Evolutionary conservation across 2,888 invertebrate genomes (phyloP).

Genomic region (Drosophila macrospina): DNA sequence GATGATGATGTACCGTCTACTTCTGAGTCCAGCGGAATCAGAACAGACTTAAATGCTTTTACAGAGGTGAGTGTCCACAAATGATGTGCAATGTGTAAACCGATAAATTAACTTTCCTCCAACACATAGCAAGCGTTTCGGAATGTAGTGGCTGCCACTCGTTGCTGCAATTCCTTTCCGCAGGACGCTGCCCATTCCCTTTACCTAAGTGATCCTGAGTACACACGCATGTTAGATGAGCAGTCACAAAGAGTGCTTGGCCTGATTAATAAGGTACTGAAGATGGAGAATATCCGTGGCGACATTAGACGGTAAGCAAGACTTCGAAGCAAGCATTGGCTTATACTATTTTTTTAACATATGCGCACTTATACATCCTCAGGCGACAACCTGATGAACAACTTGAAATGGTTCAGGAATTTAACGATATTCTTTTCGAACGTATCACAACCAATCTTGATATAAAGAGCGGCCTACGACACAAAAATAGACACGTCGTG

Average conservation of each 20-base stretch:
- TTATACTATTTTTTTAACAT: background rate
- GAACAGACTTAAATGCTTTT: conserved; percentile 67
- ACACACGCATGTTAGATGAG: conserved; percentile 88
- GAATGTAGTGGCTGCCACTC: conserved; percentile 89
- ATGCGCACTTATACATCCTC: background rate
- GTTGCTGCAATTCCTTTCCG: conserved; percentile 90
- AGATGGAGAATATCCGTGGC: conserved; percentile 87
- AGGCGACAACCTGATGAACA: conserved; percentile 88
- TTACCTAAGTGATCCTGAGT: conserved; percentile 91
- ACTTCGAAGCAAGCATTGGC: background rate
- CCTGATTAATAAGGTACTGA: conserved; percentile 87
- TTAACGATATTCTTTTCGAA: conserved; percentile 94
- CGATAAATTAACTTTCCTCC: background rate
- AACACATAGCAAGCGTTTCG: conserved; percentile 86
- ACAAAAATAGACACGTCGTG: conserved; percentile 86
- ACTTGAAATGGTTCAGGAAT: conserved; percentile 92
- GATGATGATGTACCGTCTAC: conserved; percentile 30
- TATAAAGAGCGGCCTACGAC: conserved; percentile 87
- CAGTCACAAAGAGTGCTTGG: conserved; percentile 89
- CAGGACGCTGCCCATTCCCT: conserved; percentile 89
- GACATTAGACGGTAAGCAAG: conserved; percentile 83
- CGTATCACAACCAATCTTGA: conserved; percentile 91
- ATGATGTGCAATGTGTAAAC: background rate
- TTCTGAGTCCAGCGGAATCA: conserved; percentile 22
- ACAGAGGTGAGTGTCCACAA: conserved; percentile 70